phyloP scores from a whole-genome alignment of 2,888 invertebrate species.

The Nasonovia ribisnigri region DNA sequence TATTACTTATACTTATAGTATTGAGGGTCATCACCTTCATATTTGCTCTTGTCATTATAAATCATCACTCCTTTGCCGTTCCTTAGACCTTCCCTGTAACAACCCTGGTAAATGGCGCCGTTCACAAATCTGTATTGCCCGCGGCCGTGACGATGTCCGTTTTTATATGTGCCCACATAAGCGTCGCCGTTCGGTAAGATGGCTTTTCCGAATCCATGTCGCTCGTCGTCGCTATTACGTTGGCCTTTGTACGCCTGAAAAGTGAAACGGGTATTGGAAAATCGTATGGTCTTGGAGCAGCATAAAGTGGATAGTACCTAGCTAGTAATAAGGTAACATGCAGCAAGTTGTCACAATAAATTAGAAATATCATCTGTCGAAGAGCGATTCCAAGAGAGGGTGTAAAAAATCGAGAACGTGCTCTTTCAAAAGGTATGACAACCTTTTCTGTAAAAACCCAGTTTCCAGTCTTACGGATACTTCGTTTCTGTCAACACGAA shows the following conservation, averaged over 20 bases:
- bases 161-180: slow-evolving; percentile 10
- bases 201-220: slow-evolving; percentile 52
- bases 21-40: neutral
- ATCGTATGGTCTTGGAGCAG: neutral
- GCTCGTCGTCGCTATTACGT: slow-evolving; percentile 25
- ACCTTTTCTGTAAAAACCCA: neutral
- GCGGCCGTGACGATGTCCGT: slow-evolving; percentile 13
- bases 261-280: neutral
- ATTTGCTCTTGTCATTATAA: slow-evolving; percentile 32
- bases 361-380: neutral
- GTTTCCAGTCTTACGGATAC: too few species aligned
- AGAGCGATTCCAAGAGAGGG: neutral
- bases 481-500: too few species aligned
- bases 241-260: slow-evolving; percentile 42
- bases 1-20: neutral
- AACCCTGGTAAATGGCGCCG: slow-evolving; percentile 2
- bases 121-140: slow-evolving; percentile 42
- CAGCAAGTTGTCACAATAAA: neutral
- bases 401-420: neutral
- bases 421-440: neutral
- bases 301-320: neutral
- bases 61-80: slow-evolving; percentile 22
- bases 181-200: slow-evolving; percentile 49
- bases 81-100: slow-evolving; percentile 13
- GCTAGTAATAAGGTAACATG: too few species aligned